Percentiles rank a stretch among this genome's conserved stretches.
These are phyloP conservation scores for Eospalax fontanierii DNA, from an alignment of 2,797 vertebrate species.

Conservation along the genomic window DNA sequence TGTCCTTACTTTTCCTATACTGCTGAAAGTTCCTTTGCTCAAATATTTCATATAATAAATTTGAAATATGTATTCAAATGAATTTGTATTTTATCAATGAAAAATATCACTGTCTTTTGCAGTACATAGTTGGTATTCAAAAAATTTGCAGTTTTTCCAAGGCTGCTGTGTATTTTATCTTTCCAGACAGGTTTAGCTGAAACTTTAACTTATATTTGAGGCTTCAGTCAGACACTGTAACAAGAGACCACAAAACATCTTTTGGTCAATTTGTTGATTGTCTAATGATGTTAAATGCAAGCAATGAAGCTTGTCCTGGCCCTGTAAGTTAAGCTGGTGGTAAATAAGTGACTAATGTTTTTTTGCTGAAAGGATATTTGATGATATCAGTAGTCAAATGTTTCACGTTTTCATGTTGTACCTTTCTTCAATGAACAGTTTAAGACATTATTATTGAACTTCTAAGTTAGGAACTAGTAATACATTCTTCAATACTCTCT, in stretches of 20 bases:
- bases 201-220: not conserved
- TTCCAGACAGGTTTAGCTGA: not conserved
- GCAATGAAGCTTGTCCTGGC: not conserved
- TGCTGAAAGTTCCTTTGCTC: not conserved
- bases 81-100: not conserved
- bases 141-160: conserved; percentile 11
- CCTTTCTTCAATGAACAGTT: not conserved
- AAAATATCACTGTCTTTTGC: not conserved
- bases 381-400: not conserved
- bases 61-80: not conserved
- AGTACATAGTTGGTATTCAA: not conserved
- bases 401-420: not conserved
- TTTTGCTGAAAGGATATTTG: not conserved
- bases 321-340: not conserved
- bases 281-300: not conserved
- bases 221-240: not conserved
- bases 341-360: not conserved
- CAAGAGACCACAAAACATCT: not conserved
- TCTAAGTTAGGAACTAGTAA: not conserved
- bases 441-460: not conserved
- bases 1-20: not conserved
- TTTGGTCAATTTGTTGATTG: not conserved
- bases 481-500: not conserved
- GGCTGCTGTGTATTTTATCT: not conserved
- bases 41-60: not conserved